Evolutionary conservation across 2,888 invertebrate species (phyloP), one percentile per base, ranked within the genome.

Genomic region (Drosophila percnosoma): DNA sequence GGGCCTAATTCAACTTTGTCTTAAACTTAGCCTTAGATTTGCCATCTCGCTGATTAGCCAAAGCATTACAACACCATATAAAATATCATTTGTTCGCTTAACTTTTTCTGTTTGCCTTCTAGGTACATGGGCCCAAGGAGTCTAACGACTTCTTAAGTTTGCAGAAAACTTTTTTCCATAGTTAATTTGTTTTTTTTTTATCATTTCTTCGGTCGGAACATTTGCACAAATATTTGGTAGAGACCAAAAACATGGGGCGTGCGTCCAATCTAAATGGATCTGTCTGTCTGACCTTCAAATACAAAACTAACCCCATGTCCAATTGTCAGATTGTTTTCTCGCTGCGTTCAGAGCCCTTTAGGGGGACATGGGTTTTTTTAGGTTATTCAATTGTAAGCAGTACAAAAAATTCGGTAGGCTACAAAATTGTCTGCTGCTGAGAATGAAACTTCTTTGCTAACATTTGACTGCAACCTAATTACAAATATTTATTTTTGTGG

Each of bases 31-130:
- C 83, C 73, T 78, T 68, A 69, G 49, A 42, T 80, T 65, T 73
- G 68, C 66, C 71, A 78, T 53, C 62, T 62, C 31, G 62, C 54
- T 54, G 68, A 64, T 72, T 79, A 73, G 73, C 73, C 78, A 70
- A 82, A 85, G 85, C 85, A 70, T 75, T 87, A 82, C 86, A 89
- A 89, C 73, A 89, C 81, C 86, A 70, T 89, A 85, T 75, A 86
- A 85, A 86, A 85, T 86, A 89, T 74, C 68, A 48, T 78, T 84
- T 78, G 45, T 68, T 73, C 69, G 71, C 83, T 77, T 61, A 76
- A 70, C 59, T 57, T 53, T 45, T 13, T 45, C 33, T 53, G n/a
- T 68, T 51, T 62, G 55, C 27, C 51, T 54, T 73, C 77, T 78
- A 89, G 88, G 90, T 89, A 89, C 90, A 73, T 65, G 67, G 61